Base-by-base conservation (phyloP, 2,888 invertebrate species). In the Clunio marinus region DNA sequence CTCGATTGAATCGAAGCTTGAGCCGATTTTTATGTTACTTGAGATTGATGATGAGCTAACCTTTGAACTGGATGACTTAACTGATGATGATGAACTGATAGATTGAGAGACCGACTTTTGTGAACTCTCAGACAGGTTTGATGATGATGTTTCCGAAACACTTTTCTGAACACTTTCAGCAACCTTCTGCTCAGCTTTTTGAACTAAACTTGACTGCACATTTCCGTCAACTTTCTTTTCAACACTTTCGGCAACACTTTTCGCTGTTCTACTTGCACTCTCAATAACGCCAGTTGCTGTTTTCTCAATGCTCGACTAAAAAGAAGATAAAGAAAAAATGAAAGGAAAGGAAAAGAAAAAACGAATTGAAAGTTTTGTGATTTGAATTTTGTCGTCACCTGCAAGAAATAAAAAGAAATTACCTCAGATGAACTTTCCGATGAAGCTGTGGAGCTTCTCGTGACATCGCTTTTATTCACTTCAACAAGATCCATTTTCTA, bases 401-500 rank as follows among this genome's bases (percentile, higher is more conserved):
- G 51, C 27, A 45, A 17, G 20, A 27, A 8, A 45, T 62, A 41
- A 46, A 17, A 24, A 22, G 51, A 28, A 41, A 4, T 69, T 70
- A 72, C 72, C 72, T 72, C 72, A 17, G 71, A 68, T 24, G 72
- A 70, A 58, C 70, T 71, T 68, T 72, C 72, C 32, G 72, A 70
- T 68, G 71, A 69, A 35, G 72, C 70, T 45, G 70, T 67, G 57
- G 70, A 71, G 65, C 70, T 71, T 71, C 71, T 72, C 59, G 70
- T 25, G 27, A 72, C 71, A 68, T 70, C 71, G 45, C 70, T 59
- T 70, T 70, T 71, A 45, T 70, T 70, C 55, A 69, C 69, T 70
- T 73, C 73, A 63, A 70, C 71, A 46, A 73, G 70, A 69, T 73
- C 73, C 73, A 73, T 73, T 69, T 69, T 70, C 25, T 10, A 45